Percentiles rank a stretch among this genome's conserved stretches.
phyloP scores from a whole-genome alignment of 2,797 vertebrate genomes.

The Enteromius anoplus region DNA sequence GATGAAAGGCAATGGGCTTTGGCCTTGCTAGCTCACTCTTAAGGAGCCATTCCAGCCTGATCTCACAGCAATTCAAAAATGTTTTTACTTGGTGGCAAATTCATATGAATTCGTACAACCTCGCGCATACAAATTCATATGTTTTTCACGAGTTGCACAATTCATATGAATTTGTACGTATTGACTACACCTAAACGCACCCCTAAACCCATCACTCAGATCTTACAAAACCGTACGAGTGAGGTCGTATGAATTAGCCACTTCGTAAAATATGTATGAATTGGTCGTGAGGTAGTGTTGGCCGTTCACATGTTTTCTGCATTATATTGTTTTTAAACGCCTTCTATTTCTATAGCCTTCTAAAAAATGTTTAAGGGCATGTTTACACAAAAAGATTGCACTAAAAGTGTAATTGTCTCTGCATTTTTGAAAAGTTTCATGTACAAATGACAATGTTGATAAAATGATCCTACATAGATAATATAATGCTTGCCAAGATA shows the following conservation, averaged over 20 bases:
- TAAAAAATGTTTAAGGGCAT: not conserved
- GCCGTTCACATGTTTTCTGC: not conserved
- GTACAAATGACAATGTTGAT: not conserved
- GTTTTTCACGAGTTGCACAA: no score
- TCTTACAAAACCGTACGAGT: no score
- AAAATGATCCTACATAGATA: not conserved
- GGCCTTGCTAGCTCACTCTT: not conserved
- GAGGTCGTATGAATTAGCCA: no score
- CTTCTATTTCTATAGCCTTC: not conserved
- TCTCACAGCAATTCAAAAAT: no score
- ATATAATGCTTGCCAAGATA: not conserved
- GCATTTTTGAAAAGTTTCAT: not conserved
- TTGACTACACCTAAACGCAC: no score
- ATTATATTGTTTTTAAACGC: not conserved
- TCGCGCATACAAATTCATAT: no score
- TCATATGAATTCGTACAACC: no score
- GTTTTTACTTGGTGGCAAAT: no score
- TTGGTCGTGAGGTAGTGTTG: no score
- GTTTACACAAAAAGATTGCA: not conserved
- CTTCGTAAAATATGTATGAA: no score
- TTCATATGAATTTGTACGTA: no score
- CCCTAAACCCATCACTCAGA: no score
- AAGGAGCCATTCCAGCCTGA: not conserved
- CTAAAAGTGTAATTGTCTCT: not conserved
- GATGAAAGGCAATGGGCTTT: not conserved